Conservation (phyloP, 2,797 vertebrate species). For the Spinus pinus region DNA sequence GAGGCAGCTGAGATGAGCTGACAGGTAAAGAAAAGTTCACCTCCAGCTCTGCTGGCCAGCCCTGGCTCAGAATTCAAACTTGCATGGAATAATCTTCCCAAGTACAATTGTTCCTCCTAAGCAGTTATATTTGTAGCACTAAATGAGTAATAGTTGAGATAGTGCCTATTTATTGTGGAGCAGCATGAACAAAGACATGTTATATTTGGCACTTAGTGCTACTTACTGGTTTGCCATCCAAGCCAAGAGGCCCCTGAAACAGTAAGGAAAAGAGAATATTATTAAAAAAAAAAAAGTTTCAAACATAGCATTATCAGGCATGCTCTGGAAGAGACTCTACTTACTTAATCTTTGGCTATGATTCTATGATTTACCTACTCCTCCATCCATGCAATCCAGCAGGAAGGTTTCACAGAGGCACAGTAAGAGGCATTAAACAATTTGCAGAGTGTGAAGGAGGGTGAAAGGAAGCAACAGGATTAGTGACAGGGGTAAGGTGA, state of each 20-base stretch:
- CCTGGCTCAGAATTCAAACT: not conserved
- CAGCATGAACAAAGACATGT: not conserved
- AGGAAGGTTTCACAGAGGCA: constrained; percentile 4
- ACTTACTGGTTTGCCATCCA: constrained; percentile 97
- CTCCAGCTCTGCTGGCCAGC: not conserved
- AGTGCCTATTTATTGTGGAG: not conserved
- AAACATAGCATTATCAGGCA: not conserved
- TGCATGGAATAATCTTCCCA: not conserved
- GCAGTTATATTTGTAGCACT: not conserved
- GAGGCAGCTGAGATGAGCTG: not conserved
- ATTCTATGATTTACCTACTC: not conserved
- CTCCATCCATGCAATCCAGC: constrained; percentile 23
- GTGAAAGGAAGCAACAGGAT: constrained; percentile 21
- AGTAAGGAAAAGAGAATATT: not conserved
- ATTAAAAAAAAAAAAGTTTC: not conserved
- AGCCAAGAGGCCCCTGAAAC: constrained; percentile 90
- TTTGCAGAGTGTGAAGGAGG: not conserved
- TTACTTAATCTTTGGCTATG: not conserved
- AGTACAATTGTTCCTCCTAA: not conserved
- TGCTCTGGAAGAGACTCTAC: constrained; percentile 5
- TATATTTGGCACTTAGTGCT: not conserved
- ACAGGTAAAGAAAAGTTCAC: not conserved
- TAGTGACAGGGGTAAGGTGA: not conserved
- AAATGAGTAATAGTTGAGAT: not conserved
- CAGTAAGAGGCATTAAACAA: not conserved